These are phyloP conservation scores for Argentina silus DNA, from an alignment of 2,797 vertebrate species.

Conservation along the genomic window DNA sequence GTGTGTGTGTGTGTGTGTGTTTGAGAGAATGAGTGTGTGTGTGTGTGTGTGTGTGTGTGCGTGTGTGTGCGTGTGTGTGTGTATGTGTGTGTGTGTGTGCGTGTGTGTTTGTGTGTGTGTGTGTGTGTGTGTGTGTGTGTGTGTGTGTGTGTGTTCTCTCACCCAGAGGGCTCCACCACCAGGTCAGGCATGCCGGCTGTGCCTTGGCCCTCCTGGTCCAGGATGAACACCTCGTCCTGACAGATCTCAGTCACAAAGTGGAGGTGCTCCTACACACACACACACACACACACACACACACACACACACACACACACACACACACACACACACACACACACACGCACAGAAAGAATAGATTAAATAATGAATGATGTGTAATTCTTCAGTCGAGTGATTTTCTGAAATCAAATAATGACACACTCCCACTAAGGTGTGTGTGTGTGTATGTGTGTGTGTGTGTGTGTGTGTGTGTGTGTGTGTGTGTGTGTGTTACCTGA, in stretches of 20 bases:
- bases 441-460: neutral
- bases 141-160: constrained; percentile 34
- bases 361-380: neutral
- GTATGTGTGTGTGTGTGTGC: neutral
- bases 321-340: constrained; percentile 7
- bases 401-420: too few species aligned
- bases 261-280: constrained; percentile 88
- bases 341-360: neutral
- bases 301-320: neutral
- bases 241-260: constrained; percentile 99
- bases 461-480: neutral
- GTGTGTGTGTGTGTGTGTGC: constrained; percentile 10
- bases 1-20: neutral
- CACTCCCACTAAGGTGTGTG: neutral
- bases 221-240: constrained; percentile 96
- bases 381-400: too few species aligned
- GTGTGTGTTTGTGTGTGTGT: neutral
- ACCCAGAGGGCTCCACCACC: constrained; percentile 93
- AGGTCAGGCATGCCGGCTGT: constrained; percentile 90
- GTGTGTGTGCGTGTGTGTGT: neutral
- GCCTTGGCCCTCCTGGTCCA: constrained; percentile 86
- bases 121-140: neutral
- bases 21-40: neutral
- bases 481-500: constrained; percentile 81
- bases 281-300: neutral